A percentile compares a stretch with the other conserved stretches of the same genome.
These are phyloP conservation scores for Enteromius unitaeniatus DNA, from an alignment of 2,797 vertebrate species.

Conservation along the genomic window DNA sequence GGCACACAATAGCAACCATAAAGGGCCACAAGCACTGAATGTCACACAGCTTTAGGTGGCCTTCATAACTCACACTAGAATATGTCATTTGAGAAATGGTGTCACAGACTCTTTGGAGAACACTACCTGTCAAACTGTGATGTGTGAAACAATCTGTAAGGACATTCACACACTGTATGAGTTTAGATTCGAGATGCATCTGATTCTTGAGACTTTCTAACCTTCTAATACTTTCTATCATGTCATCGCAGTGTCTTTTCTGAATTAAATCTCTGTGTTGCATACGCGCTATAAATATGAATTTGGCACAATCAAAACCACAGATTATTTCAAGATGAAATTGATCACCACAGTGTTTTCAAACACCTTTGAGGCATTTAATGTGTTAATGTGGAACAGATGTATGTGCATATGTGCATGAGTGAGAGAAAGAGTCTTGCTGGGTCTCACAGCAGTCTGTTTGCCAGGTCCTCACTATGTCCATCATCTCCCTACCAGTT, in stretches of 20 bases:
- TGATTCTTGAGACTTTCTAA: background rate
- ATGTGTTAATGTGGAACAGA: constrained; percentile 55
- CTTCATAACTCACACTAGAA: constrained; percentile 35
- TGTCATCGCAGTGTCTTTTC: constrained; percentile 15
- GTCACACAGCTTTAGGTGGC: constrained; percentile 40
- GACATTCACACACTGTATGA: constrained; percentile 28
- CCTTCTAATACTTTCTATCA: background rate
- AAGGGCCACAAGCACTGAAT: constrained; percentile 8
- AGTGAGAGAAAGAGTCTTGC: constrained; percentile 20
- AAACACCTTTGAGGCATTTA: constrained; percentile 50
- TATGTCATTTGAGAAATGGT: constrained; percentile 31
- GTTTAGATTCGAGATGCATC: constrained; percentile 3
- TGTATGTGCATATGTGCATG: constrained; percentile 36
- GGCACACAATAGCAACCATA: constrained; percentile 19
- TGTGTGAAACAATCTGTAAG: constrained; percentile 28
- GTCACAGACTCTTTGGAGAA: background rate
- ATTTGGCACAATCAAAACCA: constrained; percentile 35
- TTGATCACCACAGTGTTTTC: constrained; percentile 43
- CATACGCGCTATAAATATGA: constrained; percentile 6
- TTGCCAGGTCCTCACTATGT: constrained; percentile 36
- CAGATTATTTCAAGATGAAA: constrained; percentile 52
- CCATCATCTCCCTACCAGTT: constrained; percentile 30
- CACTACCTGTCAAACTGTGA: constrained; percentile 38
- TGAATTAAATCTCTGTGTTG: constrained; percentile 28
- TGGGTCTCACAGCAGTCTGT: constrained; percentile 25